Percentiles rank a stretch among this genome's conserved stretches.
Conservation (phyloP, 1,140 invertebrate species). For the Rhynchophorus ferrugineus region DNA sequence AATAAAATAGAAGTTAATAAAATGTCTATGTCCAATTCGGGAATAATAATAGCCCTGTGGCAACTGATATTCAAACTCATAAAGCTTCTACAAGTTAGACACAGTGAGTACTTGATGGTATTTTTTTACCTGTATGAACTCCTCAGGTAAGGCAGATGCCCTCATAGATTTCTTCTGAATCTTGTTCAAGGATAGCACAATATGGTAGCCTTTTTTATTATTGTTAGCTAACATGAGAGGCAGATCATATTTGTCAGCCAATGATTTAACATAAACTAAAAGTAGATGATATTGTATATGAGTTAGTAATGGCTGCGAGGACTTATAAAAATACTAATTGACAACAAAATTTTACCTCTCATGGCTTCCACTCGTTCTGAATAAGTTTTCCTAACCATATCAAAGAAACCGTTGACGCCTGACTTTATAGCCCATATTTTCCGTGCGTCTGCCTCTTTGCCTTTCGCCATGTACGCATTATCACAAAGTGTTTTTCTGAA, state of each 20-base stretch:
- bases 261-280: conserved; percentile 49
- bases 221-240: conserved; percentile 60
- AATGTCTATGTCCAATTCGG: too few relatives aligned
- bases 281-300: too few relatives aligned
- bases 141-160: conserved; percentile 51
- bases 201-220: conserved; percentile 64
- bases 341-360: conserved; percentile 45
- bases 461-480: conserved; percentile 54
- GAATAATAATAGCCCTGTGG: too few relatives aligned
- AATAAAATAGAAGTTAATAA: too few relatives aligned
- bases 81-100: too few relatives aligned
- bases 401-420: conserved; percentile 64
- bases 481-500: conserved; percentile 56
- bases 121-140: conserved; percentile 66
- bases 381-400: conserved; percentile 70
- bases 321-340: too few relatives aligned
- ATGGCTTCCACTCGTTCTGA: conserved; percentile 73
- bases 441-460: conserved; percentile 66
- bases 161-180: conserved; percentile 44
- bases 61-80: too few relatives aligned
- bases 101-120: too few relatives aligned
- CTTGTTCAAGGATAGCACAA: conserved; percentile 51
- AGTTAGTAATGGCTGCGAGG: too few relatives aligned
- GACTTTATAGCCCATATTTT: conserved; percentile 78
- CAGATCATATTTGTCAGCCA: conserved; percentile 57